phyloP scores from a whole-genome alignment of 2,888 invertebrate species.

The Drosophila multiciliata region DNA sequence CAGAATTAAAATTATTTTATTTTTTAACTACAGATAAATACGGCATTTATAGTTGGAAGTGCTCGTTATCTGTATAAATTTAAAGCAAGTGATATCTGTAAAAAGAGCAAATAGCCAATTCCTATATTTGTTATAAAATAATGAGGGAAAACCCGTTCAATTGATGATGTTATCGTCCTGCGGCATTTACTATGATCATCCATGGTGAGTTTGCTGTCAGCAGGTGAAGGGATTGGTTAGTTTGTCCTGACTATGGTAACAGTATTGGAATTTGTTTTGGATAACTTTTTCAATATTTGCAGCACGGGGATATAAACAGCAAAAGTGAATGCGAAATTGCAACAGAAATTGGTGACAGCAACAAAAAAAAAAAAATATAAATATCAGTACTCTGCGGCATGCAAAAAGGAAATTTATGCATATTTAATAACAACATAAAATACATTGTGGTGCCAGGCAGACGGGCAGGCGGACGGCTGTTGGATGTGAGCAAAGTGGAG shows the following conservation, averaged over 20 bases:
- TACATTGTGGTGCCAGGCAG: constrained; percentile 45
- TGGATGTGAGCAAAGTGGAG: background rate
- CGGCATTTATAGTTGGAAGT: too few species aligned
- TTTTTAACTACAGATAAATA: too few species aligned
- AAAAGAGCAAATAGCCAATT: background rate
- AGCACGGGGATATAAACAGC: constrained; percentile 72
- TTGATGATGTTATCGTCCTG: constrained; percentile 7
- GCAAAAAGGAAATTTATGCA: constrained; percentile 73
- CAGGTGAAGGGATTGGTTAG: background rate
- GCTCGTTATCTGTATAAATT: background rate
- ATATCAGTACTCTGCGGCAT: constrained; percentile 24
- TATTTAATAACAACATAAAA: constrained; percentile 74
- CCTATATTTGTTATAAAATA: background rate
- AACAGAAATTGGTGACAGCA: constrained; percentile 34
- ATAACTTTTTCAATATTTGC: constrained; percentile 72
- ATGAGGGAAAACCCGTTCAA: background rate
- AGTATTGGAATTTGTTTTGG: constrained; percentile 32
- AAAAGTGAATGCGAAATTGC: constrained; percentile 68
- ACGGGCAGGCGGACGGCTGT: constrained; percentile 7
- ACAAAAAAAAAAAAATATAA: constrained; percentile 16
- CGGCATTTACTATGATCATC: constrained; percentile 20
- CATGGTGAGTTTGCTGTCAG: constrained; percentile 35
- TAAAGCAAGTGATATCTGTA: background rate
- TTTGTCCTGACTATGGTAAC: background rate
- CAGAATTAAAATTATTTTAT: background rate